Base-by-base conservation (phyloP, 2,888 invertebrate genomes). In the Callyntrura sp. region DNA sequence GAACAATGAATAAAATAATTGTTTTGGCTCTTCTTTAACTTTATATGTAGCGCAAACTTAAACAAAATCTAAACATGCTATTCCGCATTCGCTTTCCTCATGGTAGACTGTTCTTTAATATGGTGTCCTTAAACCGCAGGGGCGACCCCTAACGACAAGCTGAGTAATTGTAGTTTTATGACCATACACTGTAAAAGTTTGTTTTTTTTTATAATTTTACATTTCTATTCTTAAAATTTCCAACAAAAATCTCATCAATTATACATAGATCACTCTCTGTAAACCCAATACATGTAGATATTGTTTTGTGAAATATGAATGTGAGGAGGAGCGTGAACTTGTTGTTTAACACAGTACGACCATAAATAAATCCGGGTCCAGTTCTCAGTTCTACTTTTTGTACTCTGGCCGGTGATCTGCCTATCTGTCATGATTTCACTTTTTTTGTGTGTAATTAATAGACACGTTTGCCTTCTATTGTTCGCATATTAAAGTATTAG, bases 351-450 rank as follows among this genome's bases (percentile, higher is more conserved):
- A 55, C 23, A 57, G 17, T 65, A 20, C 45, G 81, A 20, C 17
- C 55, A 43, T 81, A 12, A 45, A 76, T 60, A 81, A 81, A 81
- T 81, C 81, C 81, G 81, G 81, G 81, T 81, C 81, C 81, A 57
- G 28, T 55, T 8, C 35, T 12, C 35, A 35, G 35, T 35, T 12
- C 35, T n/a, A 14, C 43, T 25, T 78, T 35, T 35, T 35, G 25
- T 51, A 9, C 11, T 48, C 35, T 14, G n/a, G n/a, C 35, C 14
- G 28, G 11, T 57, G n/a, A 20, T 51, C 23, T 62, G 20, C 60
- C 60, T 60, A 60, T 60, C n/a, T 62, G 62, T 62, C 23, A 76
- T 76, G 43, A 76, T 20, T 28, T 35, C 17, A 76, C 25, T n/a
- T 70, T 70, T 48, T 48, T 48, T 76, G 35, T 48, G 35, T 48